phyloP scores from a whole-genome alignment of 2,113 vertebrate species.

The Brachionichthys hirsutus region DNA sequence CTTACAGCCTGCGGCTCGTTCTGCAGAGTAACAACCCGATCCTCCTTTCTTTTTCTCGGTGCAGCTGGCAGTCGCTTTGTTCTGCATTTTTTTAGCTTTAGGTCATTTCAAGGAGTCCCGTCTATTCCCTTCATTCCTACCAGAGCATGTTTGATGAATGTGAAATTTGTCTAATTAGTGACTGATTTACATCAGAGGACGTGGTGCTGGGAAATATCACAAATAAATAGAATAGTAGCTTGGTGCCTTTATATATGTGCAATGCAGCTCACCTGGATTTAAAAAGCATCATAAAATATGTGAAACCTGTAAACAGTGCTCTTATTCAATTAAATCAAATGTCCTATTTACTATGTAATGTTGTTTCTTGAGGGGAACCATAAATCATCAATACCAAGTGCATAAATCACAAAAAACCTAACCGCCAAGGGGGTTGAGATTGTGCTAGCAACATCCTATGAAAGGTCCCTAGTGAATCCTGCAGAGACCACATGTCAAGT shows the following conservation, averaged over 20 bases:
- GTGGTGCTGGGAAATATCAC: background rate
- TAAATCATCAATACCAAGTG: background rate
- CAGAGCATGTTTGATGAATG: conserved; percentile 7
- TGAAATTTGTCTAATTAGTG: conserved; percentile 14
- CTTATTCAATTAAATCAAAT: too few species aligned
- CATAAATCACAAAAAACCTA: background rate
- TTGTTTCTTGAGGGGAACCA: conserved; percentile 7
- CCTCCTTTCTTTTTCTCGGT: background rate
- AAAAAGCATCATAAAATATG: background rate
- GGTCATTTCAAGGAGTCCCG: conserved; percentile 24
- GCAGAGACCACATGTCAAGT: conserved; percentile 21
- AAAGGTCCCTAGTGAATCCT: conserved; percentile 32
- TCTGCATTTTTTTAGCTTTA: conserved; percentile 20
- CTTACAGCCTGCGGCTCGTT: background rate
- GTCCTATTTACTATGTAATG: too few species aligned
- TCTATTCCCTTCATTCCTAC: conserved; percentile 10
- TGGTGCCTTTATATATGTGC: background rate
- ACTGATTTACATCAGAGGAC: conserved; percentile 14
- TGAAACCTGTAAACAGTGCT: background rate
- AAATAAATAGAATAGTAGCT: background rate
- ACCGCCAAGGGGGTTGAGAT: conserved; percentile 15
- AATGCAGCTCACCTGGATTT: background rate
- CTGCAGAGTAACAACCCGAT: conserved; percentile 17
- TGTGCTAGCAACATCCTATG: conserved; percentile 8
- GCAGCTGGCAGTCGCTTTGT: conserved; percentile 24